Base-by-base conservation (phyloP, 2,797 vertebrate species). In the Siniperca undulata region DNA sequence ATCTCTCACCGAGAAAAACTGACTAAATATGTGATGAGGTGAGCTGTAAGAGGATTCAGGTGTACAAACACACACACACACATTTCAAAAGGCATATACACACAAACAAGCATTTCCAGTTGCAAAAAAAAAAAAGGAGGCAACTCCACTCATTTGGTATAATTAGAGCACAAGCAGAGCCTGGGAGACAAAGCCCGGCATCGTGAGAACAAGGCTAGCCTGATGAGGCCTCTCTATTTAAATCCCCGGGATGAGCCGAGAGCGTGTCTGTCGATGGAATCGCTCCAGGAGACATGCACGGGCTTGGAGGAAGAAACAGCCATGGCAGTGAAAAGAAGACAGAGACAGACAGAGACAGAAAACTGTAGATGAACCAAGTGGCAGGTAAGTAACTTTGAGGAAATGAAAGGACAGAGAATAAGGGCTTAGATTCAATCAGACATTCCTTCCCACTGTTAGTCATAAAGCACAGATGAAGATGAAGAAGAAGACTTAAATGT, bases 11-110 rank as follows among this genome's bases (percentile, higher is more conserved):
- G 77, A 81, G 78, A 84, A 83, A 80, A 84, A 83, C 34, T 0
- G 76, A 89, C 89, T 94, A 93, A 93, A 93, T 94, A 91, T 91
- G 87, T 90, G 76, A 94, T 94, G 92, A 92, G 90, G 75, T 44
- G 81, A 82, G 86, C 83, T 69, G 64, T 58, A 74, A 74, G 85
- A 87, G 74, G 83, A 85, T 80, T 85, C 77, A 5, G 19, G 42
- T 30, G 19, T 10, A 68, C 44, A 62, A 9, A 55, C 66, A 66
- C 44, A 58, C 55, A 30, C 42, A 48, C 74, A 70, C 77, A 69
- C 78, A 60, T 22, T 70, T 17, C 38, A 13, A 60, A 73, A 61
- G n/a, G 66, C n/a, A 66, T 8, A 38, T n/a, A 64, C 38, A 70
- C 71, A 78, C 52, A 52, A 66, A 83, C 36, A 66, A n/a, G 73